phyloP scores from a whole-genome alignment of 2,888 invertebrate genomes.

The Pecten maximus region DNA sequence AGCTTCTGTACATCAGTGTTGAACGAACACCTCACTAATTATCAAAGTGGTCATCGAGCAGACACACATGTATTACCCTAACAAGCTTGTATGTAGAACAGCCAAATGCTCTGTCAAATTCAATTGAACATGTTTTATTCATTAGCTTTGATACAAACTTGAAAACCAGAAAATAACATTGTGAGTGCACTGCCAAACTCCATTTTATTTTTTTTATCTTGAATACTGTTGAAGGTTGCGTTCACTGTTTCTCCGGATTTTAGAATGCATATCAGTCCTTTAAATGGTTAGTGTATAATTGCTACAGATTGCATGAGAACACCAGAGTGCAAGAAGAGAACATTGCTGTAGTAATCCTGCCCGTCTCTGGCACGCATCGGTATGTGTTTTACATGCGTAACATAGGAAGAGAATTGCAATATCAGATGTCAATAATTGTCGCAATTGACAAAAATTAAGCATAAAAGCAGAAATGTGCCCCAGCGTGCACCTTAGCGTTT shows the following conservation, averaged over 20 bases:
- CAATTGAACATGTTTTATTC: background rate
- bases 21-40: background rate
- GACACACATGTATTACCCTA: background rate
- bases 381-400: conserved; percentile 19
- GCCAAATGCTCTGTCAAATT: conserved; percentile 20
- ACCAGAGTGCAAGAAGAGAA: background rate
- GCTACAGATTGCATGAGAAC: background rate
- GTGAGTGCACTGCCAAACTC: background rate
- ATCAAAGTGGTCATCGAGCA: background rate
- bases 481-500: conserved; percentile 11
- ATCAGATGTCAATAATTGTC: conserved; percentile 5
- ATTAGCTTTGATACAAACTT: background rate
- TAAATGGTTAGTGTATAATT: background rate
- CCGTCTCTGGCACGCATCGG: background rate
- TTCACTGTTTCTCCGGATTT: background rate
- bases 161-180: background rate
- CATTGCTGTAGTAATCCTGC: background rate
- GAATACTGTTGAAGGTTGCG: background rate
- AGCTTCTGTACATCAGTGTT: background rate
- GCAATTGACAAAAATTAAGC: conserved; percentile 29
- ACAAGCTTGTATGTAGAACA: background rate
- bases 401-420: background rate
- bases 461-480: conserved; percentile 30
- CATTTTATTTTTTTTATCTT: background rate
- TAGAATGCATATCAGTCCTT: background rate